Conservation (phyloP, 1,140 invertebrate genomes). For the Drosophila suzukii region DNA sequence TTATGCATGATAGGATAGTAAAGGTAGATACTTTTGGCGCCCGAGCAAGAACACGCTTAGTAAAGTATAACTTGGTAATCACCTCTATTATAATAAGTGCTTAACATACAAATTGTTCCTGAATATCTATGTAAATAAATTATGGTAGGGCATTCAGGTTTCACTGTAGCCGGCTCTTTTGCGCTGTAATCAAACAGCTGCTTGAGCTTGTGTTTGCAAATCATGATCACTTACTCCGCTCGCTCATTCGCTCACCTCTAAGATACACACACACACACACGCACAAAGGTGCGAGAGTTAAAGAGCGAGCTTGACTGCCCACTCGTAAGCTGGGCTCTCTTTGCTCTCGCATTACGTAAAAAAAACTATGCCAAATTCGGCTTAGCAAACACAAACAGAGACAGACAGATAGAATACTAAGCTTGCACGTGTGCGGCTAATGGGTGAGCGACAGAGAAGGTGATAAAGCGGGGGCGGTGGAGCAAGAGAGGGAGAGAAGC, state of each 20-base stretch:
- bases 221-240: constrained; percentile 52
- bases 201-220: constrained; percentile 56
- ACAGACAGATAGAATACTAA: constrained; percentile 51
- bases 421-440: constrained; percentile 50
- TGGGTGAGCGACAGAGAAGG: constrained; percentile 16
- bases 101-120: too few species aligned
- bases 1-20: too few species aligned
- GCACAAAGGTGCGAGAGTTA: not conserved
- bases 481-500: not conserved
- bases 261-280: constrained; percentile 18
- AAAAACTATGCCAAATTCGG: constrained; percentile 75
- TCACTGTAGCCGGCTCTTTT: not conserved
- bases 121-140: too few species aligned
- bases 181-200: constrained; percentile 65
- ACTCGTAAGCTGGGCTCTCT: constrained; percentile 53
- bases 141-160: constrained; percentile 11
- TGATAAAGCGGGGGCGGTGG: not conserved
- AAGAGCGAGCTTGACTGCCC: constrained; percentile 28
- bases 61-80: too few species aligned
- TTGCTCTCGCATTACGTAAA: constrained; percentile 66
- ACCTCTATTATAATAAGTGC: too few species aligned
- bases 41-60: too few species aligned
- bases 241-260: constrained; percentile 10
- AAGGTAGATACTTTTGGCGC: too few species aligned
- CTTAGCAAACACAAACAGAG: constrained; percentile 50